These are phyloP conservation scores for Petroica traversi DNA, from an alignment of 2,113 vertebrate genomes.

Conservation along the genomic window DNA sequence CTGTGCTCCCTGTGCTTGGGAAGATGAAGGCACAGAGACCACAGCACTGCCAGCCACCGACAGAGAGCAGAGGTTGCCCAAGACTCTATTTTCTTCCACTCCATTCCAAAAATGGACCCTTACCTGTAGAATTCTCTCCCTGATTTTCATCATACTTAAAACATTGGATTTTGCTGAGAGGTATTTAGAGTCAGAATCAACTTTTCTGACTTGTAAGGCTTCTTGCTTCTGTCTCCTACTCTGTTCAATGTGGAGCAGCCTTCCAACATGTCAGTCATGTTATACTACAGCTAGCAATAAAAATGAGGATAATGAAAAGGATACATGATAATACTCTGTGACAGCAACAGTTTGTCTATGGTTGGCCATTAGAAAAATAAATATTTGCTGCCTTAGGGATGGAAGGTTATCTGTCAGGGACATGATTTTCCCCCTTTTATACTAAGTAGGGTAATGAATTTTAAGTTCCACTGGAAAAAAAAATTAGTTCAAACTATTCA, in stretches of 20 bases:
- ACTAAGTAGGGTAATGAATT: background rate
- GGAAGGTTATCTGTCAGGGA: background rate
- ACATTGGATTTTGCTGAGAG: background rate
- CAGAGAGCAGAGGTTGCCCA: background rate
- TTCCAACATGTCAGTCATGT: background rate
- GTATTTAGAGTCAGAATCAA: background rate
- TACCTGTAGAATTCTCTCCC: background rate
- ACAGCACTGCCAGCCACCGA: rapidly evolving
- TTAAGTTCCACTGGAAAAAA: background rate
- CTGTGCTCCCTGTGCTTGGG: rapidly evolving
- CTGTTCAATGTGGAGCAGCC: background rate
- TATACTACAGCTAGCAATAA: background rate
- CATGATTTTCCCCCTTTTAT: background rate
- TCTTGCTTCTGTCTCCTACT: background rate
- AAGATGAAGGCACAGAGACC: background rate
- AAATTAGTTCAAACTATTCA: background rate
- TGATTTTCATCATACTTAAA: background rate
- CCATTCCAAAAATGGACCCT: background rate
- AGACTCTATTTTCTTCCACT: background rate
- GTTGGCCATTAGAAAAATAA: background rate
- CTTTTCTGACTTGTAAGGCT: background rate
- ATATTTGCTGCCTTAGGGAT: background rate
- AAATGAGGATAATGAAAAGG: background rate
- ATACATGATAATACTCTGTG: background rate
- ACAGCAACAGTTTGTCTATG: background rate